phyloP scores from a whole-genome alignment of 2,113 vertebrate species.

The Rhinopomastus cyanomelas region DNA sequence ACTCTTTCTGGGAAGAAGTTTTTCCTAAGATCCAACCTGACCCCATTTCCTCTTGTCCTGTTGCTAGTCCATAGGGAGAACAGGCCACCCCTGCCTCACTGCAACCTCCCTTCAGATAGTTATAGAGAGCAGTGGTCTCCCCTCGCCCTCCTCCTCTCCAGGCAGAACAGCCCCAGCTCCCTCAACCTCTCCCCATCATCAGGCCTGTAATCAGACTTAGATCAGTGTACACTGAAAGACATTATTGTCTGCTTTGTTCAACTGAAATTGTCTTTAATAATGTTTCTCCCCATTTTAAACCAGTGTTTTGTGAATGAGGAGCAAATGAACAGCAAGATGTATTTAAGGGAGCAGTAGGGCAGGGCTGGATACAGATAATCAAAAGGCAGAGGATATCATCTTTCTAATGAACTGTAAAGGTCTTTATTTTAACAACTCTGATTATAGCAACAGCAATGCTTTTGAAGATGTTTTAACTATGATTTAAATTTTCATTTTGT shows the following conservation, averaged over 20 bases:
- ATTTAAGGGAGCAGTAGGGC: neutral
- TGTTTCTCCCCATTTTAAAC: neutral
- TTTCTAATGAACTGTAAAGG: neutral
- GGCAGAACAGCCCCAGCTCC: too few species aligned
- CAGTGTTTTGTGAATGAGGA: neutral
- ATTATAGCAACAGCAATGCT: conserved; percentile 61
- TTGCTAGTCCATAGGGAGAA: too few species aligned
- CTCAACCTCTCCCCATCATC: too few species aligned
- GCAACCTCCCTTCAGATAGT: too few species aligned
- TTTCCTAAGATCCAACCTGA: too few species aligned
- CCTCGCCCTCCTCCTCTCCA: too few species aligned
- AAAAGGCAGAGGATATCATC: neutral
- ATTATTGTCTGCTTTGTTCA: neutral
- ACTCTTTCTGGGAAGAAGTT: too few species aligned
- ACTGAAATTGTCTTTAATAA: neutral
- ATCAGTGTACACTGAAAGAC: neutral
- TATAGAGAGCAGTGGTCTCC: too few species aligned
- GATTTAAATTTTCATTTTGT: conserved; percentile 61
- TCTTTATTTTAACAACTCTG: conserved; percentile 18
- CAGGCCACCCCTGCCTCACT: too few species aligned
- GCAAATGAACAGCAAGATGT: neutral
- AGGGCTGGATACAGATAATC: neutral
- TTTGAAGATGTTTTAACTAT: conserved; percentile 26
- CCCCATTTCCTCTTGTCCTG: too few species aligned
- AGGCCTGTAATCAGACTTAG: neutral